Conservation (phyloP, 2,113 vertebrate species). For the Cyprinodon brontotheroides region DNA sequence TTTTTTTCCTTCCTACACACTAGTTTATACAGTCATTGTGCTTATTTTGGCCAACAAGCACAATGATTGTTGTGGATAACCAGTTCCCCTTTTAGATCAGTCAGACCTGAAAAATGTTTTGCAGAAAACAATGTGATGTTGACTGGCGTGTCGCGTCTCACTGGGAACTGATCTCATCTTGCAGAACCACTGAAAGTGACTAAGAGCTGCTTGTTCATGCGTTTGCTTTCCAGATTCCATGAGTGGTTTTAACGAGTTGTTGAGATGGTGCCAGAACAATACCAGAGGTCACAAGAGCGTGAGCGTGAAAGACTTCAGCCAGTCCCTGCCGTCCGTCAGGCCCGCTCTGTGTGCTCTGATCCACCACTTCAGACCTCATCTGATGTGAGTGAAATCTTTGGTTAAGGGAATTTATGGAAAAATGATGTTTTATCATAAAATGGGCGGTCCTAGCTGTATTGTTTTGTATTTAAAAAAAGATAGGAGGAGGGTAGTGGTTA, state of each 20-base stretch:
- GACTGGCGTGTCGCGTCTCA: background rate
- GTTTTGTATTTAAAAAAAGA: no score
- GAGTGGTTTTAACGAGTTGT: slow-evolving; percentile 79
- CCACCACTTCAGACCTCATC: slow-evolving; percentile 84
- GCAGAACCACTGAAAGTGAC: background rate
- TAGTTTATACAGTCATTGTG: no score
- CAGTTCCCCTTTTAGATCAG: background rate
- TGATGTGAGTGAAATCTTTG: slow-evolving; percentile 83
- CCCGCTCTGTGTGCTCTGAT: slow-evolving; percentile 88
- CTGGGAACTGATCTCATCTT: background rate
- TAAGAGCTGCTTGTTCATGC: background rate
- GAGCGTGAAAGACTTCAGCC: slow-evolving; percentile 81
- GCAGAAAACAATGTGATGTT: background rate
- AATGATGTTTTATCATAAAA: background rate
- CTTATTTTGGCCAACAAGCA: background rate
- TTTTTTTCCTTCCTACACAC: background rate
- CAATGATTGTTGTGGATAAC: background rate
- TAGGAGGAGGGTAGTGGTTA: no score
- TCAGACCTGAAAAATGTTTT: background rate
- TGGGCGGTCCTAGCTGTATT: no score
- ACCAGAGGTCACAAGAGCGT: slow-evolving; percentile 82
- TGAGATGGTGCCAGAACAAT: slow-evolving; percentile 89
- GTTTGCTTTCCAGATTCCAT: slow-evolving; percentile 58
- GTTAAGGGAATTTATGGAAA: background rate
- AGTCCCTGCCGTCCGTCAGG: slow-evolving; percentile 90